These are phyloP conservation scores for Drosophila lutescens DNA, from an alignment of 2,888 invertebrate species.

Conservation along the genomic window DNA sequence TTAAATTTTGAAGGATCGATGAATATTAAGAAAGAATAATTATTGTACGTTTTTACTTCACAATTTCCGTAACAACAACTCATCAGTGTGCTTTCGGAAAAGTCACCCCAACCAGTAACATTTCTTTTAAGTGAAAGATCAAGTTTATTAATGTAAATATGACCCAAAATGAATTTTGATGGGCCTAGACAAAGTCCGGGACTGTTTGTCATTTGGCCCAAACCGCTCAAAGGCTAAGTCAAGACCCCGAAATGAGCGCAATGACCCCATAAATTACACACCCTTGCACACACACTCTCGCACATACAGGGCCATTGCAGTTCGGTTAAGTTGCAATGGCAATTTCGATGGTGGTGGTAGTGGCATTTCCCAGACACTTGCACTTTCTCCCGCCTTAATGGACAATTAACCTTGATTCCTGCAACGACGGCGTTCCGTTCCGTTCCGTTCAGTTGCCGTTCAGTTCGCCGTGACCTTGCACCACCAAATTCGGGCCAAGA, in stretches of 20 bases:
- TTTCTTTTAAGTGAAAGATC: constrained; percentile 2
- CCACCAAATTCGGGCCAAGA: constrained; percentile 45
- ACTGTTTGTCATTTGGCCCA: constrained; percentile 11
- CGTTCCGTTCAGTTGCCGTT: constrained; percentile 29
- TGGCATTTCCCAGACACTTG: constrained; percentile 75
- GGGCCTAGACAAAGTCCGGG: constrained; percentile 1
- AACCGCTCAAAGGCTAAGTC: constrained; percentile 12
- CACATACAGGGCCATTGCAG: constrained; percentile 27
- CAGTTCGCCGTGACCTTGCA: constrained; percentile 44
- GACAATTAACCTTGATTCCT: constrained; percentile 78
- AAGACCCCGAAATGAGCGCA: constrained; percentile 44
- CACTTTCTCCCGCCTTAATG: constrained; percentile 77
- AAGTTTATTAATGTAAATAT: background rate
- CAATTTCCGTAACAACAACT: no score
- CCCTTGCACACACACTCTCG: constrained; percentile 26
- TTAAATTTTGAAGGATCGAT: background rate
- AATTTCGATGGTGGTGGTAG: constrained; percentile 56
- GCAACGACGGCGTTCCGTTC: constrained; percentile 47
- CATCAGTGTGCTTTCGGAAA: background rate
- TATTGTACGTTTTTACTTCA: background rate
- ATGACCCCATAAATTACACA: constrained; percentile 74
- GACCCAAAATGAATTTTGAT: background rate
- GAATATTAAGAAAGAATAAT: background rate
- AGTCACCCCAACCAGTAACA: background rate
- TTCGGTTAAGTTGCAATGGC: constrained; percentile 63